Evolutionary conservation across 2,797 vertebrate species (phyloP).

Genomic region (Fistularia commersonii): DNA sequence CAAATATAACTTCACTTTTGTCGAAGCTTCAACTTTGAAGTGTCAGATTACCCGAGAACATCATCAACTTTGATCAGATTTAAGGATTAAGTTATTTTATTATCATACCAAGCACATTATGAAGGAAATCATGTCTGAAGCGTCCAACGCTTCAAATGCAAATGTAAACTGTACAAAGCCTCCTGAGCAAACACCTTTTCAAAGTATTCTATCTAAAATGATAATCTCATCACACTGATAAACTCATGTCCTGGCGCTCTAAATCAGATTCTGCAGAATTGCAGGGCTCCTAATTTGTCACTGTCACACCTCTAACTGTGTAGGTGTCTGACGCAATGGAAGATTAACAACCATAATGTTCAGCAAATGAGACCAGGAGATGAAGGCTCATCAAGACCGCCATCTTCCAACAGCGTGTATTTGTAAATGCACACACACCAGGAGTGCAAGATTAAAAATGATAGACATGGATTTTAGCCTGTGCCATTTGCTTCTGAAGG

Average conservation of each 20-base stretch:
- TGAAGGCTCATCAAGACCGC: no score
- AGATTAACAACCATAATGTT: background rate
- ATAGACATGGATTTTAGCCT: no score
- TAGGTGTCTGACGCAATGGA: conserved; percentile 3
- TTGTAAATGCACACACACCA: no score
- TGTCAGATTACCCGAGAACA: background rate
- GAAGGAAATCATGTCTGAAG: conserved; percentile 25
- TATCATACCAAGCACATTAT: conserved; percentile 9
- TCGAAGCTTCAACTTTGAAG: no score
- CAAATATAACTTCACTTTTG: no score
- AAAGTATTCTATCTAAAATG: conserved; percentile 31
- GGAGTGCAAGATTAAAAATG: no score
- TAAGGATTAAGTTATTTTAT: conserved; percentile 24
- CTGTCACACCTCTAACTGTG: no score
- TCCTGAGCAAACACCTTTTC: background rate
- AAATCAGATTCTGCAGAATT: conserved; percentile 19
- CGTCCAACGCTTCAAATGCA: conserved; percentile 32
- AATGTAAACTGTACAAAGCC: conserved; percentile 14
- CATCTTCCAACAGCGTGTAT: no score
- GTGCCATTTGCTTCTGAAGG: no score
- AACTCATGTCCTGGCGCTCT: conserved; percentile 24
- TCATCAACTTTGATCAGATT: conserved; percentile 7
- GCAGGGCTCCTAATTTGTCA: conserved; percentile 23
- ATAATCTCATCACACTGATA: conserved; percentile 39
- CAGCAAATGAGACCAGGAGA: no score